These are phyloP conservation scores for Pogonocherus hispidulus DNA, from an alignment of 2,888 invertebrate genomes.

Conservation along the genomic window DNA sequence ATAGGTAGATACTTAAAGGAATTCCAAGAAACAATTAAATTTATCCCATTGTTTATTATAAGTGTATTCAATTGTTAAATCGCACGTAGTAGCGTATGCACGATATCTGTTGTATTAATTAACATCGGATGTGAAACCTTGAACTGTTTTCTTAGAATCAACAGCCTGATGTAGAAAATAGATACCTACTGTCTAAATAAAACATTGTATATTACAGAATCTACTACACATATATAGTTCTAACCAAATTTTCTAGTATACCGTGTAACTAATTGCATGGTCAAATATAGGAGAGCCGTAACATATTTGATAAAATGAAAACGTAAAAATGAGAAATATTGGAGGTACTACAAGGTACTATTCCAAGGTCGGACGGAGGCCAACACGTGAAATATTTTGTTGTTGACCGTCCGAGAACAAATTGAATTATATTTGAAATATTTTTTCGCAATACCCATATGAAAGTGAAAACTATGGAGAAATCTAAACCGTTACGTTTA, in stretches of 20 bases:
- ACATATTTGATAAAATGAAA: not conserved
- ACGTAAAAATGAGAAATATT: not conserved
- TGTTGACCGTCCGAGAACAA: not conserved
- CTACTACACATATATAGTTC: too few relatives aligned
- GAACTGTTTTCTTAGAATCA: constrained; percentile 3
- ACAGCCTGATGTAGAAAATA: not conserved
- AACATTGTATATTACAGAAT: not conserved
- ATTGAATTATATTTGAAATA: not conserved
- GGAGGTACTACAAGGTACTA: not conserved
- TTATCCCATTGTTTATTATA: too few relatives aligned
- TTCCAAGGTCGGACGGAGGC: not conserved
- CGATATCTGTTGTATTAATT: not conserved
- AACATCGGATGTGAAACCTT: not conserved
- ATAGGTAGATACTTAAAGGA: too few relatives aligned
- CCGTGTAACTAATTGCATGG: not conserved
- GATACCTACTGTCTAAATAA: not conserved
- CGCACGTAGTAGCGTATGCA: not conserved
- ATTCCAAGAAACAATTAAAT: too few relatives aligned
- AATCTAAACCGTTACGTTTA: too few relatives aligned
- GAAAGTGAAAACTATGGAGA: too few relatives aligned
- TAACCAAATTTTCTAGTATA: not conserved
- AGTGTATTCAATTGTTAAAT: not conserved
- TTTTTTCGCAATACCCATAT: too few relatives aligned
- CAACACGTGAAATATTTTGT: not conserved
- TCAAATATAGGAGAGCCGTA: not conserved